Evolutionary conservation across 2,797 vertebrate genomes (phyloP).

Genomic region (Moxostoma hubbsi): DNA sequence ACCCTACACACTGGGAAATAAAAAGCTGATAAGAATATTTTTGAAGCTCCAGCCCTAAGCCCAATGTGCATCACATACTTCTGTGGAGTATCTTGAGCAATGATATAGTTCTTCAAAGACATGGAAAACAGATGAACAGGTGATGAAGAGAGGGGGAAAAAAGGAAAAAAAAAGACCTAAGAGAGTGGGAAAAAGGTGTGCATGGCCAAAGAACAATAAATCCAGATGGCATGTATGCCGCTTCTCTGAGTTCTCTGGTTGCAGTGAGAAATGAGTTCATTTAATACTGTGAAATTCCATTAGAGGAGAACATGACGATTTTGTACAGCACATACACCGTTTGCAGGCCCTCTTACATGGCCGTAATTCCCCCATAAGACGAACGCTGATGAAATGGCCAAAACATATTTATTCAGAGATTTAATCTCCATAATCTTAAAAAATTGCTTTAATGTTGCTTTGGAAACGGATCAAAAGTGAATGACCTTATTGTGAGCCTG

Average conservation of each 20-base stretch:
- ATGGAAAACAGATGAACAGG: conserved; percentile 4
- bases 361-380: conserved; percentile 47
- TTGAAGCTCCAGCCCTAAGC: too few relatives aligned
- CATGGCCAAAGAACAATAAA: conserved; percentile 39
- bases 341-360: conserved; percentile 15
- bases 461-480: conserved; percentile 38
- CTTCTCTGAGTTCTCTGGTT: conserved; percentile 43
- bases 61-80: background rate
- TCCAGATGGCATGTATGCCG: conserved; percentile 25
- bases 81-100: background rate
- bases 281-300: conserved; percentile 61
- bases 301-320: conserved; percentile 49
- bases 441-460: conserved; percentile 47
- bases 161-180: conserved; percentile 1
- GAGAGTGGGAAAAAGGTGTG: conserved; percentile 17
- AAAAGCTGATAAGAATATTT: background rate
- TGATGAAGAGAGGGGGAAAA: conserved; percentile 7
- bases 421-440: conserved; percentile 53
- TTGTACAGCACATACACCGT: conserved; percentile 14
- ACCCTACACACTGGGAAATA: too few relatives aligned
- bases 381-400: conserved; percentile 40
- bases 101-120: background rate
- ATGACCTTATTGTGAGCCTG: conserved; percentile 38
- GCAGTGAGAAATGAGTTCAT: conserved; percentile 56
- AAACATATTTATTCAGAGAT: conserved; percentile 52